phyloP scores from a whole-genome alignment of 2,113 vertebrate species.

The Seriola rivoliana region DNA sequence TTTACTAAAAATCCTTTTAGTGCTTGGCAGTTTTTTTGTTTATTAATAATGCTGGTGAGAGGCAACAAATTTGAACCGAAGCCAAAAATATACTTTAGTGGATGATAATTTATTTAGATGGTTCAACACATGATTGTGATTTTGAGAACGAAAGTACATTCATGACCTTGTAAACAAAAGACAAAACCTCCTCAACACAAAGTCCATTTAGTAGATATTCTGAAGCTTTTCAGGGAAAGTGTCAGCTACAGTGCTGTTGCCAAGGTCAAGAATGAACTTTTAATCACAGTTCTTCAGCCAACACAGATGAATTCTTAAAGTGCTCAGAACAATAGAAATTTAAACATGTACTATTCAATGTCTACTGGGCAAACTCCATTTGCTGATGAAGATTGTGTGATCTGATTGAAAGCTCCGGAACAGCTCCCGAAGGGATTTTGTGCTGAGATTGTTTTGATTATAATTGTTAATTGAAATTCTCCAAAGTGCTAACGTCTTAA shows the following conservation, averaged over 20 bases:
- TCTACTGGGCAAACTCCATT: neutral
- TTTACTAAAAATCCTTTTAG: slow-evolving; percentile 58
- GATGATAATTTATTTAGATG: slow-evolving; percentile 43
- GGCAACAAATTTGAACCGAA: slow-evolving; percentile 16
- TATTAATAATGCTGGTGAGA: slow-evolving; percentile 44
- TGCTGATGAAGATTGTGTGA: neutral
- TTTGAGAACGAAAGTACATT: slow-evolving; percentile 34
- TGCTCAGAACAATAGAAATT: neutral
- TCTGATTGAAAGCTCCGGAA: neutral
- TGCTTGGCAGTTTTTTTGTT: slow-evolving; percentile 39
- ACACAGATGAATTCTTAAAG: neutral
- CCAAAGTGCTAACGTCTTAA: neutral
- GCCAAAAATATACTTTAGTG: slow-evolving; percentile 62
- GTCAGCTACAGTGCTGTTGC: neutral
- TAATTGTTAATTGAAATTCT: neutral
- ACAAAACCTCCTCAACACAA: slow-evolving; percentile 11
- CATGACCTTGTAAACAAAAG: slow-evolving; percentile 28
- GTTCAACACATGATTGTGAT: slow-evolving; percentile 12
- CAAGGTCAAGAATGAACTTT: neutral
- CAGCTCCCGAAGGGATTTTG: neutral
- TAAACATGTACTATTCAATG: neutral
- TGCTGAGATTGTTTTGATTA: neutral
- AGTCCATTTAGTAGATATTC: neutral
- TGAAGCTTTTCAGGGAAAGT: slow-evolving; percentile 2
- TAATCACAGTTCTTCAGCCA: neutral